A percentile compares a stretch with the other conserved stretches of the same genome.
These are phyloP conservation scores for Propsilocerus akamusi DNA, from an alignment of 1,140 invertebrate genomes.

Conservation along the genomic window DNA sequence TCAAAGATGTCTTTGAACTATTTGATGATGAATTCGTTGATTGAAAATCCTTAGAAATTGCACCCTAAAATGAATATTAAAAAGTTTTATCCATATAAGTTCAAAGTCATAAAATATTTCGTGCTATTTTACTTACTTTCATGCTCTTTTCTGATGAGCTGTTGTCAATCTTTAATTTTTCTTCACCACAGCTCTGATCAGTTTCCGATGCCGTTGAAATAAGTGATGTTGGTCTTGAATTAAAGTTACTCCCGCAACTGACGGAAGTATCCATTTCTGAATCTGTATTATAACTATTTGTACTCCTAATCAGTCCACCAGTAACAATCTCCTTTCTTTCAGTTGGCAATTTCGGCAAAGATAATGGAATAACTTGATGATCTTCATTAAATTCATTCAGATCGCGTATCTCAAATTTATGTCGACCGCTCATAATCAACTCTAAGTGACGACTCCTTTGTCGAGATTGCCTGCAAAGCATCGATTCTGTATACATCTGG, in stretches of 20 bases:
- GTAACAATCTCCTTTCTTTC: slow-evolving; percentile 9
- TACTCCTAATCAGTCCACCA: slow-evolving; percentile 7
- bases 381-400: slow-evolving; percentile 33
- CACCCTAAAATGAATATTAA: slow-evolving; percentile 2
- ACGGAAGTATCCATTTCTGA: slow-evolving; percentile 10
- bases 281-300: slow-evolving; percentile 5
- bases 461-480: slow-evolving; percentile 15
- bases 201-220: slow-evolving; percentile 2
- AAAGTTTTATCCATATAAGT: slow-evolving; percentile 13
- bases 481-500: slow-evolving; percentile 17
- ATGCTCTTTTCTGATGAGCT: slow-evolving; percentile 20
- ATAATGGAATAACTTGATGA: slow-evolving; percentile 33
- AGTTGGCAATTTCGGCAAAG: slow-evolving; percentile 30
- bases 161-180: slow-evolving; percentile 21
- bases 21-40: slow-evolving; percentile 18
- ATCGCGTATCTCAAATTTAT: slow-evolving; percentile 38
- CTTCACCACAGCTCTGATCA: slow-evolving; percentile 21
- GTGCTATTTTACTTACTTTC: slow-evolving; percentile 21
- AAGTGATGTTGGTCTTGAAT: background rate
- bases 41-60: background rate
- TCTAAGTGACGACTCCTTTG: slow-evolving; percentile 31
- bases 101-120: slow-evolving; percentile 24
- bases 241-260: background rate
- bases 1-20: slow-evolving; percentile 30
- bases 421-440: slow-evolving; percentile 29